Base-by-base conservation (phyloP, 2,888 invertebrate species). In the Brachypalpus laphriformis region DNA sequence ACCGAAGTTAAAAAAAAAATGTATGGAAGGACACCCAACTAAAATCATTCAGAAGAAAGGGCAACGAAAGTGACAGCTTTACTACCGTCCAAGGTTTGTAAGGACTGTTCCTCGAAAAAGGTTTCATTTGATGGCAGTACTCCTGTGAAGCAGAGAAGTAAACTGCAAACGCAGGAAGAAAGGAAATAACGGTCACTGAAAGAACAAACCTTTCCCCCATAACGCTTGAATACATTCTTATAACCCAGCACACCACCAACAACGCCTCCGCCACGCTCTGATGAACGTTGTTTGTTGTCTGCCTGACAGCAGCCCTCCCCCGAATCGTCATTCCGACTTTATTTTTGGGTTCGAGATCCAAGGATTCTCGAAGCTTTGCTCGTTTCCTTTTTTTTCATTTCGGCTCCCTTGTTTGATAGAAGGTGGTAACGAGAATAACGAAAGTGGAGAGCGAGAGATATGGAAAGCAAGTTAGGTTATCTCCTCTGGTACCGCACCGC, bases 401-500 rank as follows among this genome's bases (percentile, higher is more conserved):
- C 42, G 65, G 72, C 47, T 82, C 34, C 75, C 80, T 56, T 61
- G 74, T 75, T 83, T 75, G 81, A 75, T 66, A 71, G 75, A 81
- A 65, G 63, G 74, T 87, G 87, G 83, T 65, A 81, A 83, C 78
- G 71, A 66, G 78, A 54, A 82, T 40, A 56, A 70, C 70, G 66
- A 61, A 40, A 61, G 72, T 57, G 70, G 65, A 28, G 47, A 65
- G 47, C 25, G 40, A 68, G 65, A 57, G 68, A 78, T 63, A 61
- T 82, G 81, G 82, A 82, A 88, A 89, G 89, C 66, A 78, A 89
- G 90, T 88, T 75, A 54, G 70, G 85, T 85, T 85, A 85, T 85
- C 85, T 85, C 45, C 70, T 70, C 70, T 61, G 77, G 45, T 54
- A 37, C 28, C 72, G 7, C 22, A 14, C 77, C 71, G 70, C 80